These are phyloP conservation scores for Hydropsyche betteni DNA, from an alignment of 2,888 invertebrate species.

Conservation along the genomic window DNA sequence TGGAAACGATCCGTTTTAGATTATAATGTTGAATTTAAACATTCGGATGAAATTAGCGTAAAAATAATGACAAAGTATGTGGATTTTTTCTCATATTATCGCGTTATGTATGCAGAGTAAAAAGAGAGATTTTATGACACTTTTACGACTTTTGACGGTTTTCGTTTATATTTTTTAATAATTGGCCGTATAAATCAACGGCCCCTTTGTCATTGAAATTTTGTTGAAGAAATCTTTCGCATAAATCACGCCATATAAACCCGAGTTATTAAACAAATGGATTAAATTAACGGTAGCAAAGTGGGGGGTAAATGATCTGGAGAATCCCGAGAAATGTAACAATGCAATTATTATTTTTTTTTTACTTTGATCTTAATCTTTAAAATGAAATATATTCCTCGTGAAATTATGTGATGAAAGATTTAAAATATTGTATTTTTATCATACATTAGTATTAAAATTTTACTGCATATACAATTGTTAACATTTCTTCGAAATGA, in stretches of 20 bases:
- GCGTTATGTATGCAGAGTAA: background rate
- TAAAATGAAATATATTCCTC: too few relatives aligned
- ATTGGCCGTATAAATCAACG: slow-evolving; percentile 28
- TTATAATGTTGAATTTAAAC: background rate
- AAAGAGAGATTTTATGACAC: slow-evolving; percentile 26
- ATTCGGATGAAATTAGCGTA: slow-evolving; percentile 8
- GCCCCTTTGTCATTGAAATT: slow-evolving; percentile 30
- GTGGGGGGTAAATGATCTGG: too few relatives aligned
- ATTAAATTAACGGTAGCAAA: too few relatives aligned
- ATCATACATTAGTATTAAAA: too few relatives aligned
- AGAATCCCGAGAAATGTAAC: too few relatives aligned
- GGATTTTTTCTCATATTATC: slow-evolving; percentile 2
- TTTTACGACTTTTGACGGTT: slow-evolving; percentile 18
- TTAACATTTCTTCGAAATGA: too few relatives aligned
- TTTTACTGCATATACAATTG: too few relatives aligned
- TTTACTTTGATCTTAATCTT: too few relatives aligned
- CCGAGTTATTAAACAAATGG: too few relatives aligned
- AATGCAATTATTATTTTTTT: too few relatives aligned
- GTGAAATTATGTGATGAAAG: too few relatives aligned
- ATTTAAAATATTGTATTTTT: too few relatives aligned
- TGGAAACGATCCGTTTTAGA: background rate
- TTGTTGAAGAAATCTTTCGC: slow-evolving; percentile 18
- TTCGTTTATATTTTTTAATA: slow-evolving; percentile 13
- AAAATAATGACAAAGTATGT: slow-evolving; percentile 30
- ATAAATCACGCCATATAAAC: background rate